Percentiles rank a stretch among this genome's conserved stretches.
phyloP scores from a whole-genome alignment of 2,113 vertebrate species.

The Rissa tridactyla region DNA sequence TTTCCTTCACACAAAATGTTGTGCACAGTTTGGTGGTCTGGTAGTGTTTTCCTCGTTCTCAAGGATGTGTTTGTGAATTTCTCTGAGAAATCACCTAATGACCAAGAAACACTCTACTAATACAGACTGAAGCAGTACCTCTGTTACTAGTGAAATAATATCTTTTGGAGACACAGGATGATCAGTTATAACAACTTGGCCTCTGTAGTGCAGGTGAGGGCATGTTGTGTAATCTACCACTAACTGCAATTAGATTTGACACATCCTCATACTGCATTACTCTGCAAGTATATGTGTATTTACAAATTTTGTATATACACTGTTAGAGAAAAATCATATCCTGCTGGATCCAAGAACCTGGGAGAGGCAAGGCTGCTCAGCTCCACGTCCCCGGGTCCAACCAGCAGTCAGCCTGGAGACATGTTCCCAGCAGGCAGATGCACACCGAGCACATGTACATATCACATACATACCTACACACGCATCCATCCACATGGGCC shows the following conservation, averaged over 20 bases:
- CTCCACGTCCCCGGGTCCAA: fast-evolving
- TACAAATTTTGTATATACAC: neutral
- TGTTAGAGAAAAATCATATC: neutral
- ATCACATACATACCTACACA: fast-evolving
- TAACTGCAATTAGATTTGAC: neutral
- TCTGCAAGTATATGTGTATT: neutral
- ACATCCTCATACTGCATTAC: neutral
- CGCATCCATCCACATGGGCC: neutral
- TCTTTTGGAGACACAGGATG: neutral
- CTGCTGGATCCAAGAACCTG: neutral
- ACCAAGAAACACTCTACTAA: neutral
- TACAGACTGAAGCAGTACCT: neutral
- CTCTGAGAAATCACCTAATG: neutral
- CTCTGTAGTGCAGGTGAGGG: neutral
- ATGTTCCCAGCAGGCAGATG: neutral
- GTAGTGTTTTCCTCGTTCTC: neutral
- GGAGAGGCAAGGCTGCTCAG: neutral
- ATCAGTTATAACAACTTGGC: neutral
- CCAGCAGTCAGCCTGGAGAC: neutral
- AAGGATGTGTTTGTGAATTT: neutral
- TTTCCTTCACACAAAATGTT: neutral
- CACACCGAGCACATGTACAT: neutral
- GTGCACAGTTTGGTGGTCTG: neutral
- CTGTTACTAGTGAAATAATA: neutral
- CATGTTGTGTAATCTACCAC: neutral